Conservation (phyloP, 2,797 vertebrate species). For the Hoplostethus atlanticus region DNA sequence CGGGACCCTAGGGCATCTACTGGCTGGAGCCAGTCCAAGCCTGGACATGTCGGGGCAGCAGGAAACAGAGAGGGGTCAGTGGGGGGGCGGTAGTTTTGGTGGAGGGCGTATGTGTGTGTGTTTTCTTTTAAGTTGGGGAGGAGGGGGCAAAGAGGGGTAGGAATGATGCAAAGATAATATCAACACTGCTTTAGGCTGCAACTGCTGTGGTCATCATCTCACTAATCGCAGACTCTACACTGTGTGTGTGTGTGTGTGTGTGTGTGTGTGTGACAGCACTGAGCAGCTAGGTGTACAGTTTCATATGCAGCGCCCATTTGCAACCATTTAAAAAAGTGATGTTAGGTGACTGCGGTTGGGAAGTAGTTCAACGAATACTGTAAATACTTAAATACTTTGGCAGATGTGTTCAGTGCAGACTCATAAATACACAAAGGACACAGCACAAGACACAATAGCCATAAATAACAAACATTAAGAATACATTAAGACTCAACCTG, state of each 20-base stretch:
- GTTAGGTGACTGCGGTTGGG: too few relatives aligned
- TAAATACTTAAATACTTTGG: too few relatives aligned
- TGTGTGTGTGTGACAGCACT: neutral
- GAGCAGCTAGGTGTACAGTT: neutral
- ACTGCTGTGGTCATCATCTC: constrained; percentile 21
- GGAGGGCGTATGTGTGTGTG: neutral
- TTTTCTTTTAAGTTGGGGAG: neutral
- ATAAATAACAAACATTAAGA: too few relatives aligned
- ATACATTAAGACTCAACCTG: too few relatives aligned
- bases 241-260: neutral
- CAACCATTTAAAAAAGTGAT: too few relatives aligned
- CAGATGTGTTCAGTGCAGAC: too few relatives aligned
- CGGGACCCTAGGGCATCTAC: constrained; percentile 12
- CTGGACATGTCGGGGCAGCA: constrained; percentile 15
- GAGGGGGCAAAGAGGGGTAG: neutral
- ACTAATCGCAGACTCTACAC: neutral
- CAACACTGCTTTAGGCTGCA: constrained; percentile 19
- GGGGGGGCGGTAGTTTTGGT: neutral
- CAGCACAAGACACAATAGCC: too few relatives aligned
- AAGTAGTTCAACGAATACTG: too few relatives aligned
- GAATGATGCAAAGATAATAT: constrained; percentile 31
- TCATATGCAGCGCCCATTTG: too few relatives aligned
- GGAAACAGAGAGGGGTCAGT: constrained; percentile 8
- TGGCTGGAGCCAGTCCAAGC: constrained; percentile 48
- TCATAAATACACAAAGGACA: too few relatives aligned